Evolutionary conservation across 1,140 invertebrate species (phyloP).

Genomic region (Hirudo medicinalis): DNA sequence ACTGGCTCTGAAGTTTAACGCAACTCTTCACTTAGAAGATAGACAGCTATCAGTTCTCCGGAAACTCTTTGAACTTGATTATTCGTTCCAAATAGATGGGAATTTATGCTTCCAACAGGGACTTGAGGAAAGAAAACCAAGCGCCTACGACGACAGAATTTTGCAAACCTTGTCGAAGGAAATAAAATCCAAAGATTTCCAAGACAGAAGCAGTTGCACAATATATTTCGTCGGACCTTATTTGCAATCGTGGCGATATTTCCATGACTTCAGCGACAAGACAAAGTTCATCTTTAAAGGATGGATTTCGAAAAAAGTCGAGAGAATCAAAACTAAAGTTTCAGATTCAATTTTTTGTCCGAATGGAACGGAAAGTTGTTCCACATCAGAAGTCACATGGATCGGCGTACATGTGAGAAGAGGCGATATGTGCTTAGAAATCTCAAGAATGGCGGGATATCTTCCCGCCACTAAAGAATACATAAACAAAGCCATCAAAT

Average conservation of each 20-base stretch:
- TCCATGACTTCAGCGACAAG: not conserved
- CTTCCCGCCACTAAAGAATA: not conserved
- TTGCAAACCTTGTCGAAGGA: not conserved
- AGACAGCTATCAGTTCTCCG: not conserved
- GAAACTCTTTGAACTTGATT: not conserved
- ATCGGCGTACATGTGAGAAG: not conserved
- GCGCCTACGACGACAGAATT: not conserved
- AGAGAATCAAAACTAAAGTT: not conserved
- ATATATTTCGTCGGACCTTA: not conserved
- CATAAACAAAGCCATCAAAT: not conserved
- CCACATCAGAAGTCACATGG: not conserved
- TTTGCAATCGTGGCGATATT: constrained; percentile 11
- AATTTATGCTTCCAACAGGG: no score
- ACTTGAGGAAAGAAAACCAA: not conserved
- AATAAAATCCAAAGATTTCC: not conserved
- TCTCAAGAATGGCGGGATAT: not conserved
- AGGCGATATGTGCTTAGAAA: not conserved
- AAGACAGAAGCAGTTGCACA: not conserved
- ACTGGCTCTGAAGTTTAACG: not conserved
- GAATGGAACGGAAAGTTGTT: constrained; percentile 4
- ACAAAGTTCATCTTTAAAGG: no score
- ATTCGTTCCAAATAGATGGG: no score
- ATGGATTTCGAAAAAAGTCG: no score
- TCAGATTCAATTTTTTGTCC: not conserved
- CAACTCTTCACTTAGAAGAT: not conserved